Conservation (phyloP, 2,113 vertebrate genomes). For the Choloepus hoffmanni region DNA sequence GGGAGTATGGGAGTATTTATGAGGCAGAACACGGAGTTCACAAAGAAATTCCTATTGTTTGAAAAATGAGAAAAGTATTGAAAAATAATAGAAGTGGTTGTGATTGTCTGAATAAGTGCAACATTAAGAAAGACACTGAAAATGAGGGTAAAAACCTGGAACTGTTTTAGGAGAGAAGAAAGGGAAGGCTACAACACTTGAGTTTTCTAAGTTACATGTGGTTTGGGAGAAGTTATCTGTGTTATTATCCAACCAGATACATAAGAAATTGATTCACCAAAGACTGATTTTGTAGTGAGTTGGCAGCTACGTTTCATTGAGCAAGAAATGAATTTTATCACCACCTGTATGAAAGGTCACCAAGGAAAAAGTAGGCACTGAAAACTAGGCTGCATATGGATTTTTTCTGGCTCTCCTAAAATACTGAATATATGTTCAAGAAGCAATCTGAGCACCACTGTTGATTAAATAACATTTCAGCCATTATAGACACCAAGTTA, state of each 20-base stretch:
- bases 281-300: not conserved
- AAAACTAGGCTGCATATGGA: not conserved
- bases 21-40: not conserved
- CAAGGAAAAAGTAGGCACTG: not conserved
- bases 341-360: not conserved
- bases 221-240: constrained; percentile 10
- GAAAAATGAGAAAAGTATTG: not conserved
- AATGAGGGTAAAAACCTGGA: not conserved
- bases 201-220: not conserved
- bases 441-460: not conserved
- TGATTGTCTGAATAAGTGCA: not conserved
- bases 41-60: not conserved
- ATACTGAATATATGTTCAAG: constrained; percentile 6
- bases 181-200: not conserved
- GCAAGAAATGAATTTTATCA: not conserved
- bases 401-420: not conserved
- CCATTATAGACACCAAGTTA: not conserved
- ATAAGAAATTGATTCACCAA: not conserved
- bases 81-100: not conserved
- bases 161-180: not conserved
- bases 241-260: not conserved
- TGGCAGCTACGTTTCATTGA: not conserved
- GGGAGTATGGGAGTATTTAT: not conserved
- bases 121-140: not conserved
- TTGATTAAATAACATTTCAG: constrained; percentile 34